phyloP scores from a whole-genome alignment of 2,888 invertebrate genomes.

The Alloplasta piceator region DNA sequence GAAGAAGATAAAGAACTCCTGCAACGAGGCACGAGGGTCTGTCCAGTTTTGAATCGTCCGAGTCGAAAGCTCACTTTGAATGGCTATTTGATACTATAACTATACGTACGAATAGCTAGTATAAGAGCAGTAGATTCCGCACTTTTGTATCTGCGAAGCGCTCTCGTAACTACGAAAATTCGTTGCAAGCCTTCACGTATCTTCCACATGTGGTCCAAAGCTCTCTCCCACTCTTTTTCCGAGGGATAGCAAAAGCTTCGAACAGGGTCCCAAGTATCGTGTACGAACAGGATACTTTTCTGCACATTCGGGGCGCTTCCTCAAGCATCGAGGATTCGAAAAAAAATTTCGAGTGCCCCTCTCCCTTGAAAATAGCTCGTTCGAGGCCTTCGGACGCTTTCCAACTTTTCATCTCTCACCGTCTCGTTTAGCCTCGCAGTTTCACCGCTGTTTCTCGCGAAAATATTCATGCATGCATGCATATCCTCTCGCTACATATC shows the following conservation, averaged over 20 bases:
- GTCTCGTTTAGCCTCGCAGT: conserved; percentile 18
- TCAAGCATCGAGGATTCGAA: conserved; percentile 48
- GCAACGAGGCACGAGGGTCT: conserved; percentile 39
- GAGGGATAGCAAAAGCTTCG: conserved; percentile 63
- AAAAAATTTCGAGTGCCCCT: conserved; percentile 67
- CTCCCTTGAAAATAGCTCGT: conserved; percentile 44
- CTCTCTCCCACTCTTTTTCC: conserved; percentile 40
- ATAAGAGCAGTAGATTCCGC: conserved; percentile 47
- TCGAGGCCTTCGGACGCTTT: conserved; percentile 60
- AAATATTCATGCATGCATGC: conserved; percentile 37
- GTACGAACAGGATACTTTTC: conserved; percentile 70
- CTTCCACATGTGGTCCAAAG: conserved; percentile 17
- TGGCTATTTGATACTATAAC: conserved; percentile 56
- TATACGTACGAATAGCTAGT: conserved; percentile 34
- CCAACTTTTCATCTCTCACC: conserved; percentile 9
- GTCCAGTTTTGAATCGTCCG: conserved; percentile 61
- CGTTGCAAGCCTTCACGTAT: conserved; percentile 59
- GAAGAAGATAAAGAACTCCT: conserved; percentile 62
- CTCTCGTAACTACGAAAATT: conserved; percentile 51
- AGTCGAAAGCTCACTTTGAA: conserved; percentile 71
- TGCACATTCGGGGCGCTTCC: conserved; percentile 49
- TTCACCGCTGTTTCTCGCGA: conserved; percentile 3
- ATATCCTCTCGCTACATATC: conserved; percentile 13
- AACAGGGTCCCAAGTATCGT: conserved; percentile 73
- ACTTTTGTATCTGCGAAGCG: conserved; percentile 54